Percentiles rank a stretch among this genome's conserved stretches.
Conservation (phyloP, 2,888 invertebrate genomes). For the Falcaria lacertinaria region DNA sequence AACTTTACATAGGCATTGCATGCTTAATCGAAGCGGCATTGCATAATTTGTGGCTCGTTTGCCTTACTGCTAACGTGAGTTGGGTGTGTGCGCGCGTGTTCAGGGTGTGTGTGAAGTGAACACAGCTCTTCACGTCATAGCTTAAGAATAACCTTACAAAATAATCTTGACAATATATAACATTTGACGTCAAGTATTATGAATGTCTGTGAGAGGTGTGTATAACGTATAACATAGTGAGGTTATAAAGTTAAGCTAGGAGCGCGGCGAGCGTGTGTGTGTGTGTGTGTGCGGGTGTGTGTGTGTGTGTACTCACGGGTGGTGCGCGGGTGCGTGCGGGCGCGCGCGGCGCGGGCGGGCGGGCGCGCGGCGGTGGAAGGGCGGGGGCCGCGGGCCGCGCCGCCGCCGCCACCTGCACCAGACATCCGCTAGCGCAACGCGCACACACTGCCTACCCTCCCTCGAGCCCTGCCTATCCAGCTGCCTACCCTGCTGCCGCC, state of each 20-base stretch:
- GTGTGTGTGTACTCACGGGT: conserved; percentile 52
- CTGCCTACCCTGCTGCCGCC: not conserved
- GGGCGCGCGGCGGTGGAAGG: conserved; percentile 78
- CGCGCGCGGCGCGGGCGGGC: conserved; percentile 58
- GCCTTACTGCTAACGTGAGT: conserved; percentile 8
- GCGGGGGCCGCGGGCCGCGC: conserved; percentile 77
- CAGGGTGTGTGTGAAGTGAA: conserved; percentile 37
- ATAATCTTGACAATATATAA: too few species aligned
- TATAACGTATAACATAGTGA: not conserved
- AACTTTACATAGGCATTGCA: conserved; percentile 23
- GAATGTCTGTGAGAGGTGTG: too few species aligned
- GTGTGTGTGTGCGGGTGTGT: conserved; percentile 46
- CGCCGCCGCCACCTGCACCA: conserved; percentile 72
- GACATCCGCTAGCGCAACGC: conserved; percentile 33
- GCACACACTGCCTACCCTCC: conserved; percentile 10
- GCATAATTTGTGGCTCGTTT: conserved; percentile 65
- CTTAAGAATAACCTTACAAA: too few species aligned
- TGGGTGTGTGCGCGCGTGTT: conserved; percentile 9
- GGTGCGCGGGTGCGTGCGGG: conserved; percentile 71
- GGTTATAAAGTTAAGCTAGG: not conserved
- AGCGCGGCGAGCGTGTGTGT: conserved; percentile 3
- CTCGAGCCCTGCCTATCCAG: not conserved
- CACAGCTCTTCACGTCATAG: not conserved
- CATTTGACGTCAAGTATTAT: too few species aligned
- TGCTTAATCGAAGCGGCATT: conserved; percentile 47